Conservation (phyloP, 2,113 vertebrate species). For the Muscicapa adusta region DNA sequence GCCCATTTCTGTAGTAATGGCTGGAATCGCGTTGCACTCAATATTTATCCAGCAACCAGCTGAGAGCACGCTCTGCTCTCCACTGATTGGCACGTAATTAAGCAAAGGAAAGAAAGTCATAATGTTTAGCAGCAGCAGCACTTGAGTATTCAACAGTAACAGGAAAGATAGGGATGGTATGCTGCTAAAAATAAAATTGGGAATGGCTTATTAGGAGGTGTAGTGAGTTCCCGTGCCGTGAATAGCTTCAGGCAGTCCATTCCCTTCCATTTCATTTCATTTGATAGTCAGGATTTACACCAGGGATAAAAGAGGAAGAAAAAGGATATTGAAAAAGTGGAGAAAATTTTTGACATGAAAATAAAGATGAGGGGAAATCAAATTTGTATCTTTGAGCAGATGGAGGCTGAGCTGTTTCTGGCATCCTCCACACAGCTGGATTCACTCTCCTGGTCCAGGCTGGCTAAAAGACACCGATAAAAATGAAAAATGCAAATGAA, state of each 20-base stretch:
- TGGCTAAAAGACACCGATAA: not conserved
- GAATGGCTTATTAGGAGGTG: conserved; percentile 38
- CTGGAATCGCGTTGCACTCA: not conserved
- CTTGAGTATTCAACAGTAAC: conserved; percentile 29
- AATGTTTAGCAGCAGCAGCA: conserved; percentile 27
- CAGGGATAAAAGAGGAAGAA: conserved; percentile 18
- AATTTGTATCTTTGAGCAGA: conserved; percentile 45
- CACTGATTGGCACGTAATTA: conserved; percentile 57
- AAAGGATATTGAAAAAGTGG: not conserved
- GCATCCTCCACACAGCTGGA: conserved; percentile 28
- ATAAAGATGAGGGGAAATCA: conserved; percentile 47
- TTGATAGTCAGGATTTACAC: conserved; percentile 26
- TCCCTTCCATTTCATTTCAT: conserved; percentile 45
- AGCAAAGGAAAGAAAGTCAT: conserved; percentile 41
- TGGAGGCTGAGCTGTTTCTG: conserved; percentile 29
- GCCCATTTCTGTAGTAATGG: not conserved
- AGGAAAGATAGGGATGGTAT: not conserved
- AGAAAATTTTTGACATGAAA: conserved; percentile 6
- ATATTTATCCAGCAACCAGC: conserved; percentile 35
- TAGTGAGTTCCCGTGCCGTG: not conserved
- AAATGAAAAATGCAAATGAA: conserved; percentile 63
- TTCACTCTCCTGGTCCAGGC: not conserved
- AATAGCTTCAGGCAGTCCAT: conserved; percentile 42
- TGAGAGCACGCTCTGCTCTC: conserved; percentile 7
- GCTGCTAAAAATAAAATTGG: conserved; percentile 46